phyloP scores from a whole-genome alignment of 2,797 vertebrate species.

The Selene dorsalis region DNA sequence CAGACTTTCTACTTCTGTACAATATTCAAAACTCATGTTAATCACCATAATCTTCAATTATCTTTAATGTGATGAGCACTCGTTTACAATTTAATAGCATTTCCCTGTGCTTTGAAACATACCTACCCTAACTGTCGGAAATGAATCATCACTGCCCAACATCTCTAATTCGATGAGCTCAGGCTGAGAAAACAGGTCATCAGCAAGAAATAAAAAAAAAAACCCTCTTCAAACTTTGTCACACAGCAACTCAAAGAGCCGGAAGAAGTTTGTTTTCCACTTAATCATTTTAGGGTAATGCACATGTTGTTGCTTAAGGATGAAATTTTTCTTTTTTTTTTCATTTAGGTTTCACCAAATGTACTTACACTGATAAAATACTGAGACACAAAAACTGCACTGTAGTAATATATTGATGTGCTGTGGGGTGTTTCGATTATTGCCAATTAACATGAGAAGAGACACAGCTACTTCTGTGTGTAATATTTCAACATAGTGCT shows the following conservation, averaged over 20 bases:
- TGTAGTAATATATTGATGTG: constrained; percentile 26
- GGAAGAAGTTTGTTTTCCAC: constrained; percentile 5
- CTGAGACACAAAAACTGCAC: not conserved
- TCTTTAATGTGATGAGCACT: not conserved
- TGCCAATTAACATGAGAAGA: constrained; percentile 36
- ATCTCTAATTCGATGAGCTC: constrained; percentile 4
- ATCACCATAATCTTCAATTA: not conserved
- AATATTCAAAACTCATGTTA: not conserved
- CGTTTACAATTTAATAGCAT: too few relatives aligned
- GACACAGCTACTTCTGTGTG: not conserved
- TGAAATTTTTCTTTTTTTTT: constrained; percentile 15
- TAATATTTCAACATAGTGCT: not conserved
- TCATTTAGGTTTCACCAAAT: constrained; percentile 11
- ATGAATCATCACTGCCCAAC: constrained; percentile 1
- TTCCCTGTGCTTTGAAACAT: constrained; percentile 10
- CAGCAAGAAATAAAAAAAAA: not conserved
- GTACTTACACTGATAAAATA: constrained; percentile 40
- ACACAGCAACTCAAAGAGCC: not conserved
- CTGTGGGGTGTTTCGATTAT: constrained; percentile 47
- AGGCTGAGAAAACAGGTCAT: not conserved
- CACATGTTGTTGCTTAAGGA: constrained; percentile 36
- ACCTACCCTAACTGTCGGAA: not conserved
- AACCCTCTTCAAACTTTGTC: not conserved
- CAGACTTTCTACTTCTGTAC: not conserved
- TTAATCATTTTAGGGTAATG: constrained; percentile 25